Evolutionary conservation across 2,888 invertebrate species (phyloP).

Genomic region (Pelosia muscerda): DNA sequence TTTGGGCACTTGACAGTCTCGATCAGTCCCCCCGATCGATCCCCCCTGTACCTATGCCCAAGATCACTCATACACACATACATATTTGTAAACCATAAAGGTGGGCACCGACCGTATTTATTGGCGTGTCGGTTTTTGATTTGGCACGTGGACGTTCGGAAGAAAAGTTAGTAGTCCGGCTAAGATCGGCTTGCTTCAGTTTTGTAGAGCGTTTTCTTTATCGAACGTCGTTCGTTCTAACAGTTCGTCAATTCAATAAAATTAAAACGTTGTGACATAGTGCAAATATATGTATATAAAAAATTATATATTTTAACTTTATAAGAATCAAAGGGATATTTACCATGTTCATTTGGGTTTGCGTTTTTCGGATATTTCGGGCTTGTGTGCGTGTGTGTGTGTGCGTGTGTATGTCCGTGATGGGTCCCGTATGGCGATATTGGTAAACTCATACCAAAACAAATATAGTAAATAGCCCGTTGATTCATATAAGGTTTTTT

Average conservation of each 20-base stretch:
- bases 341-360: too few relatives aligned
- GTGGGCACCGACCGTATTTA: not conserved
- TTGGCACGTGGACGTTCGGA: not conserved
- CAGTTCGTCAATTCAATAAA: not conserved
- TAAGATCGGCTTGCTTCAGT: not conserved
- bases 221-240: not conserved
- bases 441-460: too few relatives aligned
- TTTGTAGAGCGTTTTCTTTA: not conserved
- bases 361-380: too few relatives aligned
- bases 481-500: too few relatives aligned
- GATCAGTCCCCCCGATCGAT: too few relatives aligned
- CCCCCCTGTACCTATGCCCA: too few relatives aligned
- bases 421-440: too few relatives aligned
- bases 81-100: conserved; percentile 61
- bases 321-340: too few relatives aligned
- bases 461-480: not conserved
- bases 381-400: too few relatives aligned
- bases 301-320: too few relatives aligned
- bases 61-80: conserved; percentile 15
- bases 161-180: not conserved
- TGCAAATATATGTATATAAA: not conserved
- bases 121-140: not conserved
- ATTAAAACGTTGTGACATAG: not conserved
- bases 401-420: too few relatives aligned
- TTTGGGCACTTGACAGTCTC: too few relatives aligned